Evolutionary conservation across 2,113 vertebrate genomes (phyloP).

Genomic region (Corydoras maculifer): DNA sequence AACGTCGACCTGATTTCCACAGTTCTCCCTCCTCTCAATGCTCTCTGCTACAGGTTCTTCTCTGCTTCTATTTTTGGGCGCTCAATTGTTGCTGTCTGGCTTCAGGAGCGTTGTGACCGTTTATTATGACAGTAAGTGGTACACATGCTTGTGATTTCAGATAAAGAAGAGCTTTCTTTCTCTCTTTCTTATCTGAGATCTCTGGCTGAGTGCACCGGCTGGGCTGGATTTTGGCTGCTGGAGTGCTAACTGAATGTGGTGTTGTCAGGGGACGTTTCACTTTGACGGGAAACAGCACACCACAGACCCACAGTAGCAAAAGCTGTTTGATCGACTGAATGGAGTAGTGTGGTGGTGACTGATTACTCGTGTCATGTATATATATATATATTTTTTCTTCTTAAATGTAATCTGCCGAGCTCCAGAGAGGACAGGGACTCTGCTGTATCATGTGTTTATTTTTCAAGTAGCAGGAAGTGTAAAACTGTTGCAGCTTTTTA

Average conservation of each 20-base stretch:
- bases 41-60: neutral
- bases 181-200: constrained; percentile 25
- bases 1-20: too few relatives aligned
- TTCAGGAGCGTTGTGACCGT: neutral
- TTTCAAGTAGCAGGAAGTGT: constrained; percentile 26
- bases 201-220: constrained; percentile 22
- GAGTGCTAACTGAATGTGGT: constrained; percentile 8
- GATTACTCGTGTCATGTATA: neutral
- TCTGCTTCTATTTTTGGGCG: neutral
- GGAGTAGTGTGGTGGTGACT: neutral
- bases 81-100: neutral
- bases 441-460: neutral
- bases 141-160: constrained; percentile 39
- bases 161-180: constrained; percentile 34
- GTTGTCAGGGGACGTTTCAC: constrained; percentile 14
- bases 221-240: constrained; percentile 12
- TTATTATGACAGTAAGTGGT: constrained; percentile 33
- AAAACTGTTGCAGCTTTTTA: constrained; percentile 9
- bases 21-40: too few relatives aligned
- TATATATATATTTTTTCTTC: neutral
- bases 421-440: neutral
- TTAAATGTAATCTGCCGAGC: neutral
- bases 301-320: constrained; percentile 7
- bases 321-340: neutral
- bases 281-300: constrained; percentile 26